These are phyloP conservation scores for Dryadula phaetusa DNA, from an alignment of 2,888 invertebrate species.

Conservation along the genomic window DNA sequence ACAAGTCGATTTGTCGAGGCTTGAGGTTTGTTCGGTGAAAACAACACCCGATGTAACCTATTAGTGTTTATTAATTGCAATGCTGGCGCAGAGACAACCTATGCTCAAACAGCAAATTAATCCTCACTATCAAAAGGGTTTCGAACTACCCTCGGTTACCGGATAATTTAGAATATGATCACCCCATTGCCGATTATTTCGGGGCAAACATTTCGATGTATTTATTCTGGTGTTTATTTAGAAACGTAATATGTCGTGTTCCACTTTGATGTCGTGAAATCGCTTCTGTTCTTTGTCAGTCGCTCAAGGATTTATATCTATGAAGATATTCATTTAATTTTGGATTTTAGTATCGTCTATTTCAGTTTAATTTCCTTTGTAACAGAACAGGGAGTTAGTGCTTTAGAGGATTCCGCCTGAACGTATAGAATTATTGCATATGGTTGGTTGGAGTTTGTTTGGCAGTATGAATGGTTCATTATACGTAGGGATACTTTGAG, in stretches of 20 bases:
- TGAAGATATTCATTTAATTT: conserved; percentile 72
- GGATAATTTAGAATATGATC: conserved; percentile 81
- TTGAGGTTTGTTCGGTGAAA: background rate
- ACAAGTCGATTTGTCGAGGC: conserved; percentile 2
- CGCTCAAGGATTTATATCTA: conserved; percentile 79
- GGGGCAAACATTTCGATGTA: conserved; percentile 82
- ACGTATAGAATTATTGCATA: conserved; percentile 81
- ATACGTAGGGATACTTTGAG: conserved; percentile 78
- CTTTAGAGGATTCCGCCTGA: conserved; percentile 58
- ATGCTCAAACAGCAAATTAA: conserved; percentile 76
- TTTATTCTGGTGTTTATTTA: conserved; percentile 83
- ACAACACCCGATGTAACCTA: conserved; percentile 19
- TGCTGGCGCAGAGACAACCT: conserved; percentile 61
- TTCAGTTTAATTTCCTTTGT: conserved; percentile 77
- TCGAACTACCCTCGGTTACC: conserved; percentile 74
- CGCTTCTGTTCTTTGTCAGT: conserved; percentile 83
- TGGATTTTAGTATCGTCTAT: conserved; percentile 76
- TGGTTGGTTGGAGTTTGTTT: conserved; percentile 83
- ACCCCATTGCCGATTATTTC: conserved; percentile 79
- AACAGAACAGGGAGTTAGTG: conserved; percentile 66
- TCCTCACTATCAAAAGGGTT: conserved; percentile 76
- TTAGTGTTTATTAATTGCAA: conserved; percentile 67
- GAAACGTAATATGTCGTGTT: conserved; percentile 84
- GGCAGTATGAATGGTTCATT: conserved; percentile 83
- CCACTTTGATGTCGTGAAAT: conserved; percentile 84